Evolutionary conservation across 1,140 invertebrate species (phyloP), one percentile per base, ranked within the genome.

Genomic region (Drosophila parabipectinata): DNA sequence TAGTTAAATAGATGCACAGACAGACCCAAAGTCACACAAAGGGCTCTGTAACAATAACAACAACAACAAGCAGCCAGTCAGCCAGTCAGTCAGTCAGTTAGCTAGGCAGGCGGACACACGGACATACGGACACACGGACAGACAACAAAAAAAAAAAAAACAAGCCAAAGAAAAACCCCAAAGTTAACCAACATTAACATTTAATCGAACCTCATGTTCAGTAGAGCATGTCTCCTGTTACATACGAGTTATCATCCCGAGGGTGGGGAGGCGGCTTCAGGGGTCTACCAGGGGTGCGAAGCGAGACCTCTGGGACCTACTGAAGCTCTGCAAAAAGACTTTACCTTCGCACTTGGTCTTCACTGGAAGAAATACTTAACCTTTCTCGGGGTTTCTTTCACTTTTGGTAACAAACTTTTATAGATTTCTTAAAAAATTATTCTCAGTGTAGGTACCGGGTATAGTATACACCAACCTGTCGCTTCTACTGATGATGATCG

Each of bases 101-200:
- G 58, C 21, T 50, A 12, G 57, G 30, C 24, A 57, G 39, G 71
- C 21, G 32, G 50, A 57, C 28, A 44, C 7, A 64, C 39, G 26
- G 50, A 57, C 28, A 44, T 5, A 64, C 39, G 26, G 26, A 28
- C 26, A 28, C 26, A 6, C 26, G 26, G 50, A 57, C 28, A 44
- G 9, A 64, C 39, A 71, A 73, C 28, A 79, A 78, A 41, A 21
- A 21, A 21, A 21, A 21, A 21, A 67, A 83, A 59, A 79, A 87
- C 74, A 88, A 77, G 79, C 63, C 61, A 87, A 88, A 87, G 76
- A 90, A 91, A 79, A 85, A 76, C 84, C 79, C 82, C 79, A 90
- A 91, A 91, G 89, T 91, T 91, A 91, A 91, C 84, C 90, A 91
- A 91, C 89, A 91, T 91, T 91, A 91, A 91, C 90, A 91, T 91